Base-by-base conservation (phyloP, 2,888 invertebrate species). In the Mesorhabditis sp. region DNA sequence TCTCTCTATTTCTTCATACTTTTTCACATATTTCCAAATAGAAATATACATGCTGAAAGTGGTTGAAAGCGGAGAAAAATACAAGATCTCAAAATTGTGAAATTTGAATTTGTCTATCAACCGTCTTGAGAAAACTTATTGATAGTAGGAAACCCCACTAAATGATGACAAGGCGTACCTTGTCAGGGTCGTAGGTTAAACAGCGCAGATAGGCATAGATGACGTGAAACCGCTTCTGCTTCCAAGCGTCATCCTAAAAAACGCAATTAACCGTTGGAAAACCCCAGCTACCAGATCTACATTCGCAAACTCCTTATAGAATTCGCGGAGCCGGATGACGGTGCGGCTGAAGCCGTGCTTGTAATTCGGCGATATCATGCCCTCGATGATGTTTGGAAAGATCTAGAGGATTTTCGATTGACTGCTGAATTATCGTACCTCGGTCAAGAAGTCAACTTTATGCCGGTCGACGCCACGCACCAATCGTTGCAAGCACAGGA, bases 211-310 rank as follows among this genome's bases (percentile, higher is more conserved):
- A n/a, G 58, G 10, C n/a, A n/a, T 50, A 50, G n/a, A 50, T n/a
- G n/a, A 50, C n/a, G 7, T 10, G 7, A 50, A 13, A 50, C 7
- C 58, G 58, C n/a, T n/a, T 50, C 7, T n/a, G 7, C n/a, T 10
- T n/a, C 58, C 58, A 50, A 50, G n/a, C 58, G n/a, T n/a, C n/a
- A 10, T 50, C 58, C 58, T 50, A 50, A 50, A 50, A 10, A 50
- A 13, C 28, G 28, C 28, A 28, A 28, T 28, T 28, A 28, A 28
- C 1, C 28, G 28, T 28, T 2, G 28, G 28, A 10, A 50, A 2
- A 2, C n/a, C n/a, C 7, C 7, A 13, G 10, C 1, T 50, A 50
- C 58, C 7, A 50, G 7, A 50, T 50, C 58, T 2, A 50, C 58
- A 50, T 50, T 50, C n/a, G 58, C 58, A 50, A 13, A 50, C 2